Conservation (phyloP, 2,113 vertebrate genomes). For the Apteryx mantelli region DNA sequence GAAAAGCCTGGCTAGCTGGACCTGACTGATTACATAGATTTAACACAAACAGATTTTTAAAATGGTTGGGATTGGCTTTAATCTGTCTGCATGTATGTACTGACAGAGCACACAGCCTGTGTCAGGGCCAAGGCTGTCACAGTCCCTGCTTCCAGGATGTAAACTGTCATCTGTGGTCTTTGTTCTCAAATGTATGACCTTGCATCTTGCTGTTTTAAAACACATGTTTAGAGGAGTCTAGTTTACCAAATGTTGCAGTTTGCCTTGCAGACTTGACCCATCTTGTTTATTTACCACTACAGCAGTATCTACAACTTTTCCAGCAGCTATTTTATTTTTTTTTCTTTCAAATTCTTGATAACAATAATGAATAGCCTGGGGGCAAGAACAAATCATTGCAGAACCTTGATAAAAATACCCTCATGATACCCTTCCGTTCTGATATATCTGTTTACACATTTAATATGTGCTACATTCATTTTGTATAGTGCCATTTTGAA, state of each 20-base stretch:
- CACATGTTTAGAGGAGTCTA: not conserved
- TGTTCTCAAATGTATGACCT: not conserved
- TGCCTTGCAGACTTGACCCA: not conserved
- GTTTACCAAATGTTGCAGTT: not conserved
- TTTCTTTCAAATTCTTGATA: not conserved
- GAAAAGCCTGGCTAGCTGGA: not conserved
- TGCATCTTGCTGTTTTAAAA: slow-evolving; percentile 1
- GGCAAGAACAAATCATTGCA: not conserved
- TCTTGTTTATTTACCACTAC: not conserved
- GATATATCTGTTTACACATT: not conserved
- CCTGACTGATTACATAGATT: not conserved
- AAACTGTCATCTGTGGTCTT: not conserved
- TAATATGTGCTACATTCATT: not conserved
- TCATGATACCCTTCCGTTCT: not conserved
- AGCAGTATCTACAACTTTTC: not conserved
- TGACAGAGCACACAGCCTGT: not conserved
- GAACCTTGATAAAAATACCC: not conserved
- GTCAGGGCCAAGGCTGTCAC: not conserved
- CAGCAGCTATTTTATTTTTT: not conserved
- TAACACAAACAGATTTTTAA: not conserved
- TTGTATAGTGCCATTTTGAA: not conserved
- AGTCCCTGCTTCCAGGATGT: not conserved
- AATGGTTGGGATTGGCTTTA: not conserved
- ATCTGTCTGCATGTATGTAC: not conserved
- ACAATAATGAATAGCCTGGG: not conserved